Conservation (phyloP, 2,113 vertebrate genomes). For the Apaloderma vittatum region DNA sequence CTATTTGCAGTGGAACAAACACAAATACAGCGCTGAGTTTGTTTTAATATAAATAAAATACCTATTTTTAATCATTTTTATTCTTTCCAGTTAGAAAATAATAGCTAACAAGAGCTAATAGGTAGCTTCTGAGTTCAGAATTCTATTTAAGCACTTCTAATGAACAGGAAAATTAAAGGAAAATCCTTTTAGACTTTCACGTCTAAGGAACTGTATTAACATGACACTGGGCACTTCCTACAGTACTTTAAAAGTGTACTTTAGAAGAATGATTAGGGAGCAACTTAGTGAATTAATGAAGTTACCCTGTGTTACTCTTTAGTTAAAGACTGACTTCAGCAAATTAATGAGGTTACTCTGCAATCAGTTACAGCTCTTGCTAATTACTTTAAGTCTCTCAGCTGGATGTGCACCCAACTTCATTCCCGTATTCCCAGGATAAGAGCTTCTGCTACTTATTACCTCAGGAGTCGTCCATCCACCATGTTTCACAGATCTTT, state of each 20-base stretch:
- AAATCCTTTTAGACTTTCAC: not conserved
- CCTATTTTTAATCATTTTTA: not conserved
- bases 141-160: not conserved
- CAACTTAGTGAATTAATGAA: conserved; percentile 10
- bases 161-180: not conserved
- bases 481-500: not conserved
- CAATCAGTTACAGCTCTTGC: not conserved
- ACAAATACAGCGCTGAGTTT: not conserved
- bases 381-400: not conserved
- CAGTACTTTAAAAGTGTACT: not conserved
- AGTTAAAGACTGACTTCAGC: not conserved
- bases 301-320: not conserved
- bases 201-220: not conserved
- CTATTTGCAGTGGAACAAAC: not conserved
- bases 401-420: not conserved
- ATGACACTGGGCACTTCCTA: not conserved
- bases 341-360: conserved; percentile 1
- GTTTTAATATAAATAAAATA: not conserved
- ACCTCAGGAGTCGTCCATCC: not conserved
- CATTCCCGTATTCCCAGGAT: not conserved
- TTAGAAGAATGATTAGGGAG: not conserved
- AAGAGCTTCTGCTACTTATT: not conserved
- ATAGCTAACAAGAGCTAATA: not conserved
- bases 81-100: not conserved
- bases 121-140: not conserved